Conservation (phyloP, 2,797 vertebrate species). For the Cygnus olor region DNA sequence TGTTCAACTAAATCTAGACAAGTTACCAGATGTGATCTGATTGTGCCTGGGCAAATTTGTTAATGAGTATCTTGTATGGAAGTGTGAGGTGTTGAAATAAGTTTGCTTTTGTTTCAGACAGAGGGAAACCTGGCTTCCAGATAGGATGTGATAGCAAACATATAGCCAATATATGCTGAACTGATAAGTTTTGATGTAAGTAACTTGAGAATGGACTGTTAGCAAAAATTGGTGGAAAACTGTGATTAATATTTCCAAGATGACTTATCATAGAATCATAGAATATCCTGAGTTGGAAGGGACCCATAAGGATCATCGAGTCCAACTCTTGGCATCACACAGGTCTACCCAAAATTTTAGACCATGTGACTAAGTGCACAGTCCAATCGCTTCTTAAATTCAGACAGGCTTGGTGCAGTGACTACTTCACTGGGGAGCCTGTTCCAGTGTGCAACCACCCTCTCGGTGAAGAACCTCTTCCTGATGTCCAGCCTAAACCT, state of each 20-base stretch:
- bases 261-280: too few species aligned
- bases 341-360: too few species aligned
- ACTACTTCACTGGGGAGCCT: too few species aligned
- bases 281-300: too few species aligned
- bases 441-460: too few species aligned
- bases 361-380: too few species aligned
- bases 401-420: too few species aligned
- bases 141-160: background rate
- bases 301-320: too few species aligned
- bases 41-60: fast-evolving
- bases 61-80: background rate
- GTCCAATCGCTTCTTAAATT: too few species aligned
- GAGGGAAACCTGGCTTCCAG: background rate
- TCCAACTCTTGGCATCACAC: too few species aligned
- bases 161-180: fast-evolving
- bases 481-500: too few species aligned
- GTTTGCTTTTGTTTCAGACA: background rate
- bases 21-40: background rate
- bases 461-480: too few species aligned
- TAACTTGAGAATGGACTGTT: background rate
- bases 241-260: fast-evolving
- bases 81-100: background rate
- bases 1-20: background rate
- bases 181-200: background rate
- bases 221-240: background rate